These are phyloP conservation scores for Sinosuthora webbiana DNA, from an alignment of 2,113 vertebrate species.

Conservation along the genomic window DNA sequence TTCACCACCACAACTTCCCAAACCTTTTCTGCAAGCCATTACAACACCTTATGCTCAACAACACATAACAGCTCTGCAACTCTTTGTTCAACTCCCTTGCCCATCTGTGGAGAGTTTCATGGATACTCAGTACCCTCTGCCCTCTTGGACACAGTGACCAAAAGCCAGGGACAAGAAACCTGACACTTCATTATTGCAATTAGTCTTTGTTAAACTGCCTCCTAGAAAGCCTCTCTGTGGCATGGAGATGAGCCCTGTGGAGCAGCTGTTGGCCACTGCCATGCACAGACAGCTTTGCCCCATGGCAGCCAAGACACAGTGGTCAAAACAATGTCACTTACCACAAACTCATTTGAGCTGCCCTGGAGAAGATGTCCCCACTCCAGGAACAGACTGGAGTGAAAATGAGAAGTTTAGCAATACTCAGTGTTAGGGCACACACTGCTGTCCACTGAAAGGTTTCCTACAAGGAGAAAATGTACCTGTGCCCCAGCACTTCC, in stretches of 20 bases:
- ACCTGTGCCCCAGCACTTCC: not conserved
- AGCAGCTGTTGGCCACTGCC: not conserved
- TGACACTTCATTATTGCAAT: not conserved
- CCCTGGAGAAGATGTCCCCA: not conserved
- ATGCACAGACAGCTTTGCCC: not conserved
- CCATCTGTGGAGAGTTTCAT: not conserved
- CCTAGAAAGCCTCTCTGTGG: not conserved
- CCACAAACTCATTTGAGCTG: not conserved
- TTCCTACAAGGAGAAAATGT: not conserved
- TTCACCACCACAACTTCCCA: not conserved
- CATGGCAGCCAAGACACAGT: not conserved
- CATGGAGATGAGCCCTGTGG: not conserved
- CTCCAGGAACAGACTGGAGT: not conserved
- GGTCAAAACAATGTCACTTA: not conserved
- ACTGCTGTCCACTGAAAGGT: not conserved
- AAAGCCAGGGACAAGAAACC: not conserved
- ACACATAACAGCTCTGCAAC: rapidly evolving
- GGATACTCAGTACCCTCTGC: not conserved
- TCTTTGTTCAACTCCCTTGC: not conserved
- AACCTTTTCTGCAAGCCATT: not conserved
- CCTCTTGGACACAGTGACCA: not conserved
- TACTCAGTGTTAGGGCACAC: not conserved
- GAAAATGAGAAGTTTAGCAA: not conserved
- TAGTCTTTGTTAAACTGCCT: not conserved
- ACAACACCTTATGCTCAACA: not conserved